These are phyloP conservation scores for Sparidentex hasta DNA, from an alignment of 2,797 vertebrate genomes.

Conservation along the genomic window DNA sequence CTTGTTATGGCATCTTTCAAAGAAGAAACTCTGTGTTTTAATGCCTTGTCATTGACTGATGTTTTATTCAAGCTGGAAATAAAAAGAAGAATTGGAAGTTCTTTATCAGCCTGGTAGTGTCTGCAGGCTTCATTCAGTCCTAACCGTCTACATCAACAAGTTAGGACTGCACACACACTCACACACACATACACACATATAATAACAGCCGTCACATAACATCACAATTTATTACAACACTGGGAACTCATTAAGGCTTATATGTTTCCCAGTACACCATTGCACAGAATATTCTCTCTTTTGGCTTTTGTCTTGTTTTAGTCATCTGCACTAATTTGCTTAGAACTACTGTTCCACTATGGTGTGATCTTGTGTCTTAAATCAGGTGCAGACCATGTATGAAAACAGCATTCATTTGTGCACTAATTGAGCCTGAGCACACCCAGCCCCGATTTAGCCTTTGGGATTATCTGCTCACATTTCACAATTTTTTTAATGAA, in stretches of 20 bases:
- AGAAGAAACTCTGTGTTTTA: slow-evolving; percentile 2
- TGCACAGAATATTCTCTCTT: slow-evolving; percentile 15
- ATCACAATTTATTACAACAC: not conserved
- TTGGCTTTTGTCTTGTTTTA: slow-evolving; percentile 18
- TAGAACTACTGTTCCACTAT: not conserved
- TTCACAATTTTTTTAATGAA: slow-evolving; percentile 37
- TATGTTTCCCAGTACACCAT: slow-evolving; percentile 1
- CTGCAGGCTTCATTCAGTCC: not conserved
- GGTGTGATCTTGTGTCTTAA: slow-evolving; percentile 17
- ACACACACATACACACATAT: not conserved
- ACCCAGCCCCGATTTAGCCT: slow-evolving; percentile 11
- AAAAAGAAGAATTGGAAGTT: not conserved
- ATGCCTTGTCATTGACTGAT: slow-evolving; percentile 1
- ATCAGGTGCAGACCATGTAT: slow-evolving; percentile 24
- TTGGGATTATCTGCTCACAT: not conserved
- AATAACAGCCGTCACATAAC: not conserved
- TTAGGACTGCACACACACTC: not conserved
- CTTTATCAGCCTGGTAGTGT: not conserved
- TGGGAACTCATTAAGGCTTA: not conserved
- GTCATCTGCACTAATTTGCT: slow-evolving; percentile 25
- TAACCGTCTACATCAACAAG: not conserved
- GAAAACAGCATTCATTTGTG: slow-evolving; percentile 32
- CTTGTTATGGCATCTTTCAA: not conserved
- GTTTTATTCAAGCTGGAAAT: not conserved
- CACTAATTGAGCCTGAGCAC: slow-evolving; percentile 47